These are phyloP conservation scores for Musca domestica DNA, from an alignment of 1,140 invertebrate genomes.

Conservation along the genomic window DNA sequence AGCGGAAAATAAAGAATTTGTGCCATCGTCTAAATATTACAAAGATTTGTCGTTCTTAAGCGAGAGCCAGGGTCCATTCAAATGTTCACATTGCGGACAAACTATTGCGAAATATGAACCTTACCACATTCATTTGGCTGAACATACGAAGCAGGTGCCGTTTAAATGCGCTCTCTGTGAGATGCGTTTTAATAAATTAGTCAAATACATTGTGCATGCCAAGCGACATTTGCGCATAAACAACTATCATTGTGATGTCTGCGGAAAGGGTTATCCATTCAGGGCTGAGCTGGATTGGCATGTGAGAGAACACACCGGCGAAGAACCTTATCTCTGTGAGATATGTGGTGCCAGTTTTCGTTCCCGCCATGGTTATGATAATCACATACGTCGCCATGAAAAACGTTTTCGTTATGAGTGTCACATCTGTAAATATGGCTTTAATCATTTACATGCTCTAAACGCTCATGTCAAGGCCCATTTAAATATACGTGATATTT, in stretches of 20 bases:
- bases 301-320: constrained; percentile 19
- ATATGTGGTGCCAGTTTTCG: constrained; percentile 22
- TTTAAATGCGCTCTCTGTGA: constrained; percentile 27
- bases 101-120: constrained; percentile 1
- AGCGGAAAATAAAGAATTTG: background rate
- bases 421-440: constrained; percentile 33
- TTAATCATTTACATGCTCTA: constrained; percentile 28
- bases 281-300: constrained; percentile 18
- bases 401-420: constrained; percentile 31
- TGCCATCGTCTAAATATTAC: constrained; percentile 1
- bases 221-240: constrained; percentile 10
- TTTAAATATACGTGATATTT: constrained; percentile 35
- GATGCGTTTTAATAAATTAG: background rate
- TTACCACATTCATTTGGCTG: constrained; percentile 14
- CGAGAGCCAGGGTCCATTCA: background rate
- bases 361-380: background rate
- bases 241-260: constrained; percentile 17
- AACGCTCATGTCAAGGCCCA: constrained; percentile 36
- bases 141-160: constrained; percentile 31
- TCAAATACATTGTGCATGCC: constrained; percentile 21
- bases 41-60: background rate
- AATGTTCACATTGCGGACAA: background rate
- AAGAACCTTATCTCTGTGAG: constrained; percentile 22
- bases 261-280: constrained; percentile 11
- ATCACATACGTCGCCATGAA: constrained; percentile 31